Evolutionary conservation across 1,140 invertebrate genomes (phyloP).

Genomic region (Drosophila tsacasi): DNA sequence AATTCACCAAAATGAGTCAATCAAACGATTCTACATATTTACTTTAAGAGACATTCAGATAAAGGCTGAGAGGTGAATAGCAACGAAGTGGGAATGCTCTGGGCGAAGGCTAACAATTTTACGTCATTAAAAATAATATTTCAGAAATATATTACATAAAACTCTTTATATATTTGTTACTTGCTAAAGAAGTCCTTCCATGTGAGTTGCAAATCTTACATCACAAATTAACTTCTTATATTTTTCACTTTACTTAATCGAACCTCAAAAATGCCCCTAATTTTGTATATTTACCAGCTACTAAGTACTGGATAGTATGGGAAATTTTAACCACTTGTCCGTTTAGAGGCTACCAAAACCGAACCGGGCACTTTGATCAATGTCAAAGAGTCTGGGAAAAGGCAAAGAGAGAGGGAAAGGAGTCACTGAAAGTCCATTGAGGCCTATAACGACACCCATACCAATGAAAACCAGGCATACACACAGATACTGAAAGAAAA

Average conservation of each 20-base stretch:
- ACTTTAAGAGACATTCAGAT: constrained; percentile 30
- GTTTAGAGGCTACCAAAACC: constrained; percentile 57
- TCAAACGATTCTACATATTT: constrained; percentile 71
- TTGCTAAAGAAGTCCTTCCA: background rate
- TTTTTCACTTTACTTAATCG: too few species aligned
- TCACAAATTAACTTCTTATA: background rate
- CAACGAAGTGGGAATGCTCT: background rate
- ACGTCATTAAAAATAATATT: background rate
- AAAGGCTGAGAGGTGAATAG: background rate
- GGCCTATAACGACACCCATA: constrained; percentile 75
- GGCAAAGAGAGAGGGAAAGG: constrained; percentile 51
- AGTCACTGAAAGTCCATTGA: constrained; percentile 79
- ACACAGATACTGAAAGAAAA: constrained; percentile 62
- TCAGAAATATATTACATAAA: background rate
- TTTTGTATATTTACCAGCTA: background rate
- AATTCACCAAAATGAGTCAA: constrained; percentile 78
- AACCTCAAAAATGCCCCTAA: background rate
- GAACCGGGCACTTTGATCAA: constrained; percentile 74
- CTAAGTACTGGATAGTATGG: constrained; percentile 32
- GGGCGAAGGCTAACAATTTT: background rate
- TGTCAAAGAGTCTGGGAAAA: constrained; percentile 36
- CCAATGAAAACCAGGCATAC: constrained; percentile 17
- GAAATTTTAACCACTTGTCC: constrained; percentile 75
- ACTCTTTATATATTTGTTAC: background rate
- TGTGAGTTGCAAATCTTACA: background rate